phyloP scores from a whole-genome alignment of 2,888 invertebrate genomes.

The Ormyrus thymus region DNA sequence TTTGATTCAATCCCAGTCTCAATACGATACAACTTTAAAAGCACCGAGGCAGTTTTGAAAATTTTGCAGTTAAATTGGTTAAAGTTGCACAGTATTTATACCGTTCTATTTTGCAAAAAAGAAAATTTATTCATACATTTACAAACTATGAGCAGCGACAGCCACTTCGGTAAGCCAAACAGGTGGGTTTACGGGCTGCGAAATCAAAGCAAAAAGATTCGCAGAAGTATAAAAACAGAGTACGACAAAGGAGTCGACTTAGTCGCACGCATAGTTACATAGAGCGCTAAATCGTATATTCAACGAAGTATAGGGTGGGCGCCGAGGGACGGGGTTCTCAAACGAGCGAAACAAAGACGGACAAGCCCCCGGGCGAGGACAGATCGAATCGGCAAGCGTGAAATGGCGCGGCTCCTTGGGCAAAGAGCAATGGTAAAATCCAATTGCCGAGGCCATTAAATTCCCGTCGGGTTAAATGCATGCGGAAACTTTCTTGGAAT shows the following conservation, averaged over 20 bases:
- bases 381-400: constrained; percentile 70
- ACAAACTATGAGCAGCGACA: neutral
- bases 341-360: constrained; percentile 35
- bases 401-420: constrained; percentile 68
- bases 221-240: neutral
- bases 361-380: constrained; percentile 58
- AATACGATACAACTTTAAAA: no score
- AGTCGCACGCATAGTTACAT: neutral
- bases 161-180: neutral
- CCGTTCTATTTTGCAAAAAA: no score
- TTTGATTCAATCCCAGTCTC: no score
- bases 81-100: no score
- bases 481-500: constrained; percentile 25
- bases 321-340: no score
- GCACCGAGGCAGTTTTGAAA: no score
- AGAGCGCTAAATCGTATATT: neutral
- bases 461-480: constrained; percentile 67
- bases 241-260: constrained; percentile 4
- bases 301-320: neutral
- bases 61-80: no score
- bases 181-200: neutral
- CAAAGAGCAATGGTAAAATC: constrained; percentile 75
- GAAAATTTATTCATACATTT: no score
- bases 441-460: constrained; percentile 74
- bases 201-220: constrained; percentile 11